Evolutionary conservation across 2,113 vertebrate species (phyloP).

Genomic region (Pampusana beccarii): DNA sequence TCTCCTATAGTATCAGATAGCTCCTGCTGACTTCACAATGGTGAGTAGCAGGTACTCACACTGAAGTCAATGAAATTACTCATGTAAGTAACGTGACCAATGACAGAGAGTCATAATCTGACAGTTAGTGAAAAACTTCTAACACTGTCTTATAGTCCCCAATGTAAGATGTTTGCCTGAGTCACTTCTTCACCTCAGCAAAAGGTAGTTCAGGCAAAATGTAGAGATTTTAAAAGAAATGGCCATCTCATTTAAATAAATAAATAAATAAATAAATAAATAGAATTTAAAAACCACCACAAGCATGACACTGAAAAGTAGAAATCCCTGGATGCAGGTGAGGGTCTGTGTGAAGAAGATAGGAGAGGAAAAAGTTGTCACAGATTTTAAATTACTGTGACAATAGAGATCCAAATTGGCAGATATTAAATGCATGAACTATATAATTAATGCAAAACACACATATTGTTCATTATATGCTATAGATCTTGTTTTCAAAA

Average conservation of each 20-base stretch:
- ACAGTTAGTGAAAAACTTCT: not conserved
- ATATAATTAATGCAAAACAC: not conserved
- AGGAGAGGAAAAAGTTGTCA: not conserved
- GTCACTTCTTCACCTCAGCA: not conserved
- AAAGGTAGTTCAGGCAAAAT: not conserved
- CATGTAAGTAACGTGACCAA: not conserved
- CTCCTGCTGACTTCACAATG: not conserved
- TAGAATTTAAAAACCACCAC: not conserved
- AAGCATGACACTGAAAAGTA: not conserved
- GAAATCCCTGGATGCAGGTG: not conserved
- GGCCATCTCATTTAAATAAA: not conserved
- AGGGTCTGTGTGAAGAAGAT: not conserved
- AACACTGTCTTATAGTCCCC: not conserved
- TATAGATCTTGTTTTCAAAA: not conserved
- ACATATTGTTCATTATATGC: not conserved
- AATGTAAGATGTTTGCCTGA: not conserved
- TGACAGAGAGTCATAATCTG: not conserved
- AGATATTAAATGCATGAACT: not conserved
- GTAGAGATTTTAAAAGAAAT: not conserved
- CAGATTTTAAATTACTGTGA: not conserved
- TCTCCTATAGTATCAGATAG: not conserved
- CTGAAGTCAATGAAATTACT: not conserved
- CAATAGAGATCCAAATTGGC: not conserved
- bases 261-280: no score
- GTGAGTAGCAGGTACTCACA: not conserved